Percentiles rank a stretch among this genome's conserved stretches.
Conservation (phyloP, 2,113 vertebrate genomes). For the Athene cunicularia region DNA sequence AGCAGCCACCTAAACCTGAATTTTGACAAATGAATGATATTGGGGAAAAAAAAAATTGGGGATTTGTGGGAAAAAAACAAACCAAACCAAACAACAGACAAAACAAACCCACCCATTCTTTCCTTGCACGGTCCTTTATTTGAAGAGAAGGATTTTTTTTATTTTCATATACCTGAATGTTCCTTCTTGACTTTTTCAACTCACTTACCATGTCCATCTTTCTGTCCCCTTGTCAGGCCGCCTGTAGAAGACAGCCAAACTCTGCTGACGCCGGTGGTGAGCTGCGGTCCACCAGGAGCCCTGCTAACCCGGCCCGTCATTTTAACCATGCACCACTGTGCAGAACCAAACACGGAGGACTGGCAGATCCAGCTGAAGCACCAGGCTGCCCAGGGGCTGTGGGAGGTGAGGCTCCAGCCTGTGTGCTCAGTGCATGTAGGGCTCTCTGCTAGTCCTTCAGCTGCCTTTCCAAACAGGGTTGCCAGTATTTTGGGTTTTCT, state of each 20-base stretch:
- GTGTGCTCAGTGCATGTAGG: background rate
- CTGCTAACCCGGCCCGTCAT: slow-evolving; percentile 90
- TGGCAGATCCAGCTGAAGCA: slow-evolving; percentile 94
- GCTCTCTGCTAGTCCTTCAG: background rate
- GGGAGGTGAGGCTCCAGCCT: slow-evolving; percentile 86
- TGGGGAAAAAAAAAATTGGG: background rate
- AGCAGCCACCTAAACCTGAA: background rate
- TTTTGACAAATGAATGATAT: background rate
- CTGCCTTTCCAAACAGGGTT: background rate
- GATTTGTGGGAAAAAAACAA: background rate
- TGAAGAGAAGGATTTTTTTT: background rate
- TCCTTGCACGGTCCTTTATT: background rate
- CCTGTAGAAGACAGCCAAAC: slow-evolving; percentile 91
- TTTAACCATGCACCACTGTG: slow-evolving; percentile 90
- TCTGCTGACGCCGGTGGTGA: slow-evolving; percentile 92
- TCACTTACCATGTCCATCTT: background rate
- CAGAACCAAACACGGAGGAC: slow-evolving; percentile 87
- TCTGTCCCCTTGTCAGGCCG: slow-evolving; percentile 75
- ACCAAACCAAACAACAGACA: too few relatives aligned
- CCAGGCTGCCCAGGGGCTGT: slow-evolving; percentile 84
- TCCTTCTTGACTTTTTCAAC: background rate
- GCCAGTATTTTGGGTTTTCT: background rate
- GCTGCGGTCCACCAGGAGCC: slow-evolving; percentile 91
- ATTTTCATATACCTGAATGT: background rate
- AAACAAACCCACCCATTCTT: background rate